phyloP scores from a whole-genome alignment of 2,113 vertebrate genomes.

The Eudorcas thomsonii region DNA sequence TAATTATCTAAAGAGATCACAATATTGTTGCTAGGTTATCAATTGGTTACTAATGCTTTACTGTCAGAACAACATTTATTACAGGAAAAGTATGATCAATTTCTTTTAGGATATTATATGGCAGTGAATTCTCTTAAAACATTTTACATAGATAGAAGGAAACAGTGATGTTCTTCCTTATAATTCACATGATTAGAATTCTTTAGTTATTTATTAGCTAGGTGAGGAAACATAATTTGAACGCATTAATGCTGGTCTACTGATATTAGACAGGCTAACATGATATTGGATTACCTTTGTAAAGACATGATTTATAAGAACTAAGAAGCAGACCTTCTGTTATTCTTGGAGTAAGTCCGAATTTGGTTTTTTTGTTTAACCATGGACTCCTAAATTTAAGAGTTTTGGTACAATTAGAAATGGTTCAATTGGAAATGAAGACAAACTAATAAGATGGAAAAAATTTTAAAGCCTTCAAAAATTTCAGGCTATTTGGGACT shows the following conservation, averaged over 20 bases:
- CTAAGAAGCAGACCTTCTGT: not conserved
- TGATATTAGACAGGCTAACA: not conserved
- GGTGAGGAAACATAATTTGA: conserved; percentile 33
- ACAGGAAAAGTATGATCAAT: conserved; percentile 76
- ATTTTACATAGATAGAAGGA: conserved; percentile 67
- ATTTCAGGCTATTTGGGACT: not conserved
- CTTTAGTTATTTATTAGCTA: conserved; percentile 47
- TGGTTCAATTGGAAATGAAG: not conserved
- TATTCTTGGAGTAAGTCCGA: not conserved
- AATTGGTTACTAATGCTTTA: conserved; percentile 83
- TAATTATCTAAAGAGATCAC: conserved; percentile 86
- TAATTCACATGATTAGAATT: conserved; percentile 47
- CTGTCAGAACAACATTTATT: conserved; percentile 83
- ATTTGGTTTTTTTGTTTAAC: not conserved
- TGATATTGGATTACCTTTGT: not conserved
- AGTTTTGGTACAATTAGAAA: conserved; percentile 21
- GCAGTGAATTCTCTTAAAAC: conserved; percentile 72
- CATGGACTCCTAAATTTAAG: not conserved
- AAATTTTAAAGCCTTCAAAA: not conserved
- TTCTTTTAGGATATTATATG: conserved; percentile 76
- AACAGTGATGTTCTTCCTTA: conserved; percentile 39
- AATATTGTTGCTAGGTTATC: conserved; percentile 85
- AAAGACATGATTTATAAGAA: not conserved
- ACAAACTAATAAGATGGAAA: not conserved
- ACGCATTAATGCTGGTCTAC: not conserved